Evolutionary conservation across 2,888 invertebrate species (phyloP).

Genomic region (Punctoribates punctum): DNA sequence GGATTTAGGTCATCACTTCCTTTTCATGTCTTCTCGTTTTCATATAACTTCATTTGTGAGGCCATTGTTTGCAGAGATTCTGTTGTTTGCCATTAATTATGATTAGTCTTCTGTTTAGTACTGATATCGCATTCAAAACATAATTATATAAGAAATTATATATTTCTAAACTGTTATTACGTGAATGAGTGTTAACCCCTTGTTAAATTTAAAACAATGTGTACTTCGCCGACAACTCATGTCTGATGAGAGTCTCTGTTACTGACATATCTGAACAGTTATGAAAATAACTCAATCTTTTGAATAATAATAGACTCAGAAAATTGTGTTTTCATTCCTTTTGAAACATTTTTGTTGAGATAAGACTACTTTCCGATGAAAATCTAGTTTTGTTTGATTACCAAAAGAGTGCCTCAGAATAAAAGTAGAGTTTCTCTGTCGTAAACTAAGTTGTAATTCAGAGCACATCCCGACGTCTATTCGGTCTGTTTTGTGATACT

Average conservation of each 20-base stretch:
- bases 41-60: neutral
- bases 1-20: conserved; percentile 30
- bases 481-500: neutral
- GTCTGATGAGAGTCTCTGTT: too few relatives aligned
- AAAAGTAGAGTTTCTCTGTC: neutral
- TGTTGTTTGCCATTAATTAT: conserved; percentile 12
- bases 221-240: too few relatives aligned
- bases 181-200: neutral
- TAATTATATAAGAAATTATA: neutral
- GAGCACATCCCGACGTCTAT: neutral
- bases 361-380: too few relatives aligned
- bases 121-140: neutral
- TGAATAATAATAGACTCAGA: too few relatives aligned
- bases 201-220: too few relatives aligned
- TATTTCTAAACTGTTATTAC: neutral
- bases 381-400: too few relatives aligned
- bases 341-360: too few relatives aligned
- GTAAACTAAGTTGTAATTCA: conserved; percentile 18
- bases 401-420: neutral
- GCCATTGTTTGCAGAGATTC: conserved; percentile 5
- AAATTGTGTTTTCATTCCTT: too few relatives aligned
- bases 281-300: too few relatives aligned
- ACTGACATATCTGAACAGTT: too few relatives aligned
- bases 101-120: neutral
- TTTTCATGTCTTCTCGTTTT: conserved; percentile 7